Conservation (phyloP, 2,113 vertebrate species). For the Coregonus clupeaformis region DNA sequence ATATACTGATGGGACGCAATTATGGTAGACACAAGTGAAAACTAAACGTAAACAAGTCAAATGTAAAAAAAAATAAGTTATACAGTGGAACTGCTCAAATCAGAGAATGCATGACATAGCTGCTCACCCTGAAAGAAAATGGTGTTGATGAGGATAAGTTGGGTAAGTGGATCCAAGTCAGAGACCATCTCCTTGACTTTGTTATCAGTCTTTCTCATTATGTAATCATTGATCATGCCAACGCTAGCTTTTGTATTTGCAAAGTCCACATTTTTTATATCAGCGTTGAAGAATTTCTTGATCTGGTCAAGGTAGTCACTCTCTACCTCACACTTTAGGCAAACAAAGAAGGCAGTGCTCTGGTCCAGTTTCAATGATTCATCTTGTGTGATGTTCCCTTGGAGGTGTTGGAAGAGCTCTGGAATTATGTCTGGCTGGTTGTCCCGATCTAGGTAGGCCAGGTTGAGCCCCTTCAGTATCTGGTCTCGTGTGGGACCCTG, state of each 20-base stretch:
- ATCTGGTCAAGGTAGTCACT: constrained; percentile 76
- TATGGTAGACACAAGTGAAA: too few relatives aligned
- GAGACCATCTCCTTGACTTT: constrained; percentile 78
- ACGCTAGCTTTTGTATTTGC: constrained; percentile 63
- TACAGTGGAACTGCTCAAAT: not conserved
- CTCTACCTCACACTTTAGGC: constrained; percentile 67
- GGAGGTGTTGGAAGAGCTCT: constrained; percentile 76
- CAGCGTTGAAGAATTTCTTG: constrained; percentile 77
- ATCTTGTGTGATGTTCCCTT: constrained; percentile 74
- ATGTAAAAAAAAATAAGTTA: not conserved
- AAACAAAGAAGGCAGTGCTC: constrained; percentile 78
- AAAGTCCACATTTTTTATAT: constrained; percentile 78
- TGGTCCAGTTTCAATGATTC: constrained; percentile 72
- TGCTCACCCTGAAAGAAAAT: constrained; percentile 86
- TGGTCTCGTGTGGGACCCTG: constrained; percentile 73
- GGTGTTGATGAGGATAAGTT: constrained; percentile 82
- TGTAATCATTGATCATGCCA: constrained; percentile 76
- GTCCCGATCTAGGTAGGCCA: constrained; percentile 59
- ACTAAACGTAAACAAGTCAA: not conserved
- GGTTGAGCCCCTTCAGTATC: constrained; percentile 74
- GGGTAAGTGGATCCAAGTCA: constrained; percentile 65
- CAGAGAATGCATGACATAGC: not conserved
- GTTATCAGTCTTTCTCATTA: constrained; percentile 73
- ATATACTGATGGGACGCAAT: not conserved
- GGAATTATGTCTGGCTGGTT: constrained; percentile 65